Base-by-base conservation (phyloP, 2,113 vertebrate species). In the Melanocharis versteri region DNA sequence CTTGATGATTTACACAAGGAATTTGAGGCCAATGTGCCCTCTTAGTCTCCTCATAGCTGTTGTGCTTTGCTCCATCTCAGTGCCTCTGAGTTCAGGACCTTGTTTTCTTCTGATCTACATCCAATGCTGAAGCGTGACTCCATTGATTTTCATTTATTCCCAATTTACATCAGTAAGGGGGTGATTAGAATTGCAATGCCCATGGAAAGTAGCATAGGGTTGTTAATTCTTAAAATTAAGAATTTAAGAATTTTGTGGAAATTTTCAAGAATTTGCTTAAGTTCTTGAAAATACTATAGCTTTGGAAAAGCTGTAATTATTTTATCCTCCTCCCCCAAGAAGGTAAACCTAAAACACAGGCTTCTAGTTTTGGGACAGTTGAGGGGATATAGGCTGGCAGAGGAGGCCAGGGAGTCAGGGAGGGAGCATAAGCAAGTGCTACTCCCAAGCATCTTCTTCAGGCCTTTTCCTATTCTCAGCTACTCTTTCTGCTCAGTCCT, bases 41-140 rank as follows among this genome's bases (percentile, higher is more conserved):
- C n/a, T 58, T 68, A 70, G 16, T 54, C 78, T 75, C 47, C 53
- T 31, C 20, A 12, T 8, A 64, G 57, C 45, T 87, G 33, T 22
- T 45, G 44, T 42, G 56, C 18, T 82, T 83, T 17, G 0, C 51
- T 35, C 26, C 47, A 10, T 71, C 44, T 75, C 57, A 15, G 30
- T 37, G 40, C 30, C 68, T 65, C 57, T 21, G 70, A 35, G 21
- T 28, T 70, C 22, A 64, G 62, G 11, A 72, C 22, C 4, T 45
- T 11, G 14, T 37, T 78, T n/a, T 70, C 60, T 66, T 57, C 6
- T 2, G 24, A 57, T n/a, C 53, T 31, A 33, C 69, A 53, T 30
- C 60, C 56, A n/a, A 0, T 11, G 26, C 23, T 4, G 2, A 45
- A 65, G 10, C 0, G 0, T 53, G 56, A 42, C 39, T 79, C 19